A percentile compares a stretch with the other conserved stretches of the same genome.
These are phyloP conservation scores for Sisyra nigra DNA, from an alignment of 2,888 invertebrate species.

Conservation along the genomic window DNA sequence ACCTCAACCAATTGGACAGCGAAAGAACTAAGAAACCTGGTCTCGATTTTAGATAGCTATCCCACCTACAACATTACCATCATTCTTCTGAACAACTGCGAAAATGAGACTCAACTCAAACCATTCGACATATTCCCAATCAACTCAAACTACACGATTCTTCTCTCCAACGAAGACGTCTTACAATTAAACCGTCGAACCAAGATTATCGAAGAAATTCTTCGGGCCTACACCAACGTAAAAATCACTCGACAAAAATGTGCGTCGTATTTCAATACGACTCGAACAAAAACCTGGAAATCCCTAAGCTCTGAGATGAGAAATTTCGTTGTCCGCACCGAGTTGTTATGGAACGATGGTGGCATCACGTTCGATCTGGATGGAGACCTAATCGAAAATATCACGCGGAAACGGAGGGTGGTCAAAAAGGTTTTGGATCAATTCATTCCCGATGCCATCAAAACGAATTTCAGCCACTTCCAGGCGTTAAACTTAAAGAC, in stretches of 20 bases:
- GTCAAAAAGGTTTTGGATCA: background rate
- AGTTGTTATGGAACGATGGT: conserved; percentile 8
- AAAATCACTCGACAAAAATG: conserved; percentile 6
- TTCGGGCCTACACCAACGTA: conserved; percentile 10
- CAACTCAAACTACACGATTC: too few species aligned
- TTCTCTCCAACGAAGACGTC: too few species aligned
- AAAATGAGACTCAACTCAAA: background rate
- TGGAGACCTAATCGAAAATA: background rate
- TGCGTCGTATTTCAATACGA: background rate
- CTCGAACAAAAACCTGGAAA: background rate
- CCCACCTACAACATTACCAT: conserved; percentile 20
- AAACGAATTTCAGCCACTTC: background rate
- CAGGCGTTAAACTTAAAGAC: background rate
- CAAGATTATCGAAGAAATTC: conserved; percentile 12
- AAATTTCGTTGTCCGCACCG: background rate
- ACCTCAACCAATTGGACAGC: background rate
- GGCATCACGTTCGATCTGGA: background rate
- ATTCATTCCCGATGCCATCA: background rate
- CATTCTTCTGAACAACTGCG: conserved; percentile 15
- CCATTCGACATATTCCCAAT: too few species aligned
- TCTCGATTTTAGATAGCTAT: conserved; percentile 21
- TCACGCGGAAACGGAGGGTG: background rate
- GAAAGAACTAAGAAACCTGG: conserved; percentile 18
- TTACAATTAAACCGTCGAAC: conserved; percentile 5
- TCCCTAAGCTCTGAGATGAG: too few species aligned